A percentile compares a stretch with the other conserved stretches of the same genome.
These are phyloP conservation scores for Bos taurus DNA, from an alignment of 2,113 vertebrate genomes.

Conservation along the genomic window DNA sequence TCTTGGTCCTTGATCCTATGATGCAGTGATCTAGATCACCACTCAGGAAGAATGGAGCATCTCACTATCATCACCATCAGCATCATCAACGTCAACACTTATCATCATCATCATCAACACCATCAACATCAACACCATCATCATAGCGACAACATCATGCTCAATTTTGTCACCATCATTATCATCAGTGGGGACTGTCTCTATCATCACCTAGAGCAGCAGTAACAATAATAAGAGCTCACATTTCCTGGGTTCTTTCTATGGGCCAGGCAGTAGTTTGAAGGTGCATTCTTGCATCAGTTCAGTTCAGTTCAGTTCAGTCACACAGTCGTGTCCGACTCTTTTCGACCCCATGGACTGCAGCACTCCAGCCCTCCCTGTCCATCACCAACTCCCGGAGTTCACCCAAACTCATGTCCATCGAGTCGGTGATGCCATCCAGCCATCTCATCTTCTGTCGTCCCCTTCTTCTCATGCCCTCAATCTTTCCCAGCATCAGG, in stretches of 20 bases:
- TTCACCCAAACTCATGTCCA: too few species aligned
- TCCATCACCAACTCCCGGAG: too few species aligned
- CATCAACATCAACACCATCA: accelerated
- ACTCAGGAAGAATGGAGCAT: neutral
- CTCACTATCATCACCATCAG: neutral
- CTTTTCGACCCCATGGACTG: too few species aligned
- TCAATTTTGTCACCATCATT: neutral
- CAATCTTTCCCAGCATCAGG: too few species aligned
- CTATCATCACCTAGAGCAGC: accelerated
- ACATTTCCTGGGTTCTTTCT: neutral
- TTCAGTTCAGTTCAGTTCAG: too few species aligned
- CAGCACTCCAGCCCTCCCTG: too few species aligned
- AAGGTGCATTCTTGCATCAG: neutral
- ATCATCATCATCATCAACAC: neutral
- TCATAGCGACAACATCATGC: accelerated
- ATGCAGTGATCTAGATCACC: neutral
- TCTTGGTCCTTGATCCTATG: neutral
- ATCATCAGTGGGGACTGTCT: neutral
- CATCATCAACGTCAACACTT: too few species aligned
- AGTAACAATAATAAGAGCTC: neutral
- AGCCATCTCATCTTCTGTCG: too few species aligned
- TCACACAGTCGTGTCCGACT: too few species aligned
- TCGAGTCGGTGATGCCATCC: too few species aligned
- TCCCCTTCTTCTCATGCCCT: too few species aligned
- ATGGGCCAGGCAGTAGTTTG: neutral